Conservation (phyloP, 2,797 vertebrate species). For the Cryptoprocta ferox region DNA sequence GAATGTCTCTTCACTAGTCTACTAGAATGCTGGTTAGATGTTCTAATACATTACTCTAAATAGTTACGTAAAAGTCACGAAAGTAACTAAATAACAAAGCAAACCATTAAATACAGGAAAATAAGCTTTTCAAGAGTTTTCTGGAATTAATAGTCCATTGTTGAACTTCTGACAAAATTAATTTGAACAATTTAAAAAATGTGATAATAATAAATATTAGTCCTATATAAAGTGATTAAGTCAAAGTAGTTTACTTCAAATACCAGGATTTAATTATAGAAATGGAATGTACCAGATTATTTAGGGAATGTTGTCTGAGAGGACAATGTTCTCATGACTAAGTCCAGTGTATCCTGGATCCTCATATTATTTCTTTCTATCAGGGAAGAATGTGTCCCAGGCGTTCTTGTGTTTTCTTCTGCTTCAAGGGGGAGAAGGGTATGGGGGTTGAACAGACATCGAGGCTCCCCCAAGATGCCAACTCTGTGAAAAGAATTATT, state of each 20-base stretch:
- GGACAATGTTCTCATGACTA: neutral
- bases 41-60: neutral
- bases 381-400: constrained; percentile 35
- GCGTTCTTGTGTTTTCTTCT: constrained; percentile 69
- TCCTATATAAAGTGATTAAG: neutral
- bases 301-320: neutral
- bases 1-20: neutral
- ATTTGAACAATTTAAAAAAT: neutral
- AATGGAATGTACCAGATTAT: neutral
- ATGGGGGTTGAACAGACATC: constrained; percentile 84
- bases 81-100: constrained; percentile 31
- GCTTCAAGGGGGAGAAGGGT: constrained; percentile 77
- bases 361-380: constrained; percentile 31
- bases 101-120: constrained; percentile 29
- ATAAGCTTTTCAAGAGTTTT: constrained; percentile 42
- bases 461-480: constrained; percentile 87
- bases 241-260: constrained; percentile 73
- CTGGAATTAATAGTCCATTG: constrained; percentile 1
- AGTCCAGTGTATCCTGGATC: constrained; percentile 49
- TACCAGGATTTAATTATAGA: neutral
- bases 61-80: neutral
- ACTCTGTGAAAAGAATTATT: constrained; percentile 84
- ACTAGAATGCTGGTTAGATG: neutral
- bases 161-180: constrained; percentile 22
- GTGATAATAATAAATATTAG: constrained; percentile 21